Conservation (phyloP, 1,140 invertebrate genomes). For the Plectrocnemia conspersa region DNA sequence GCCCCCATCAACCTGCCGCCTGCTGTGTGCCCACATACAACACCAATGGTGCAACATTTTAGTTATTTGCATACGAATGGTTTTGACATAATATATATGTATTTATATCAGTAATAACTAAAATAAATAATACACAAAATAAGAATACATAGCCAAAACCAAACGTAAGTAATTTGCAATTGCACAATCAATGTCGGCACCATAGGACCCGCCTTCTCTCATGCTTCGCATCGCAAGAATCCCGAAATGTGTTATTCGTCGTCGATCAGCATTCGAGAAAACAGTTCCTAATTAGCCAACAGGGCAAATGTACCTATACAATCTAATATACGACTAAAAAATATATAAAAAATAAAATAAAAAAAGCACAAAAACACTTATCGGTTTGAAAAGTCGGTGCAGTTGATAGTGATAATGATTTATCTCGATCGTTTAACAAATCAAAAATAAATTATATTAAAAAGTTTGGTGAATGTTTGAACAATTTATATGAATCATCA, state of each 20-base stretch:
- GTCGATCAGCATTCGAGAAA: slow-evolving; percentile 13
- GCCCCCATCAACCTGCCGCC: slow-evolving; percentile 33
- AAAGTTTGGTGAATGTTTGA: background rate
- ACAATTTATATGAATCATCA: background rate
- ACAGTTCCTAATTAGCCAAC: slow-evolving; percentile 32
- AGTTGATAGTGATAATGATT: slow-evolving; percentile 15
- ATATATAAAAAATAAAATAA: slow-evolving; percentile 25
- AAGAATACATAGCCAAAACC: slow-evolving; percentile 24
- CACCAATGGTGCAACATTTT: slow-evolving; percentile 32
- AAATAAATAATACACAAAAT: slow-evolving; percentile 6
- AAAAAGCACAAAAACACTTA: slow-evolving; percentile 28
- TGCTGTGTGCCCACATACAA: slow-evolving; percentile 34
- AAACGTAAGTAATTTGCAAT: slow-evolving; percentile 22
- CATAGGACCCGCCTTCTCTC: slow-evolving; percentile 17
- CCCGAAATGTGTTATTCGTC: background rate
- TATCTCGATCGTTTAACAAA: too few species aligned
- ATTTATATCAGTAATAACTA: too few species aligned
- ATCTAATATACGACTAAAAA: slow-evolving; percentile 31
- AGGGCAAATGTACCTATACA: slow-evolving; percentile 32
- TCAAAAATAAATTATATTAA: too few species aligned
- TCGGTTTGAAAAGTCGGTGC: slow-evolving; percentile 30
- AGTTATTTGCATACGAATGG: slow-evolving; percentile 13
- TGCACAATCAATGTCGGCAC: slow-evolving; percentile 34
- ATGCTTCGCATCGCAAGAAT: slow-evolving; percentile 4
- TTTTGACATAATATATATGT: slow-evolving; percentile 7